phyloP scores from a whole-genome alignment of 2,797 vertebrate genomes.

The Poeciliopsis turneri region DNA sequence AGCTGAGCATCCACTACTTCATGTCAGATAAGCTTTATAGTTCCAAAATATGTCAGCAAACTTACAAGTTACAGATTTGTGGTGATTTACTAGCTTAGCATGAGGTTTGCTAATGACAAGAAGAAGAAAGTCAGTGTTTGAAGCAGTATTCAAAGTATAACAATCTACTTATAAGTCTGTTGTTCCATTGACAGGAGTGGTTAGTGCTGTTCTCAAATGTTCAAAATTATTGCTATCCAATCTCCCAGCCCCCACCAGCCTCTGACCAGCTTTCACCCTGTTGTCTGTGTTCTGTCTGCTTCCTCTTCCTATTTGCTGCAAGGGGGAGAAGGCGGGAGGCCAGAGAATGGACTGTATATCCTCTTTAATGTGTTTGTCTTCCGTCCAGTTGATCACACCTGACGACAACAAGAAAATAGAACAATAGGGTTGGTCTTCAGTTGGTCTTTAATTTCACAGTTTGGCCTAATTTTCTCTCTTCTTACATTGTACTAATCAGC shows the following conservation, averaged over 20 bases:
- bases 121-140: background rate
- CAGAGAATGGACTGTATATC: constrained; percentile 32
- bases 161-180: background rate
- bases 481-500: background rate
- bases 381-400: constrained; percentile 36
- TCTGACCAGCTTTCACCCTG: constrained; percentile 26
- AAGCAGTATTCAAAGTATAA: background rate
- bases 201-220: background rate
- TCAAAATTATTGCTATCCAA: background rate
- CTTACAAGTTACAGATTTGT: background rate
- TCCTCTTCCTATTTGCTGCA: constrained; percentile 66
- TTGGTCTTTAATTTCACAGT: constrained; percentile 14
- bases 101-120: background rate
- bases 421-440: constrained; percentile 45
- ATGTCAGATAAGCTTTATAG: background rate
- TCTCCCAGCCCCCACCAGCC: background rate
- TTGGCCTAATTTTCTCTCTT: constrained; percentile 22
- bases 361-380: constrained; percentile 62
- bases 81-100: background rate
- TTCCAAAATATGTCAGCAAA: background rate
- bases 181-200: background rate
- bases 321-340: constrained; percentile 2
- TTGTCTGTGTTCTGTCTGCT: constrained; percentile 64
- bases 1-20: background rate
- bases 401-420: constrained; percentile 42